These are phyloP conservation scores for Calephelis perditalis DNA, from an alignment of 2,888 invertebrate species.

Conservation along the genomic window DNA sequence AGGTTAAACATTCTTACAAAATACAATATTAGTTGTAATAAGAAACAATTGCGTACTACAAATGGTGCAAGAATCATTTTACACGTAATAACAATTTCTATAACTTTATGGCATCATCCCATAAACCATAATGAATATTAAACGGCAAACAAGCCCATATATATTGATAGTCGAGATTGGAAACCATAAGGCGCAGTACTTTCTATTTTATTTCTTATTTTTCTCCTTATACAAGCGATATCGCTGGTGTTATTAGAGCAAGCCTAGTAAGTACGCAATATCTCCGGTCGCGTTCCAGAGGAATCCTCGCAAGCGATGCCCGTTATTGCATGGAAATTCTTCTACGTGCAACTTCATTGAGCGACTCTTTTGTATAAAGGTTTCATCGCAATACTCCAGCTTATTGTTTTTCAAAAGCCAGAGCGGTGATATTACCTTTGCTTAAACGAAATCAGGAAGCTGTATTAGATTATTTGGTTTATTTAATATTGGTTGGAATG, in stretches of 20 bases:
- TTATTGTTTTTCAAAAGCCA: slow-evolving; percentile 75
- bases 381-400: slow-evolving; percentile 63
- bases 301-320: slow-evolving; percentile 56
- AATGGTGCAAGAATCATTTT: neutral
- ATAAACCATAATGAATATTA: slow-evolving; percentile 37
- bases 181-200: slow-evolving; percentile 59
- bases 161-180: slow-evolving; percentile 56
- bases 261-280: slow-evolving; percentile 75
- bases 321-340: slow-evolving; percentile 77
- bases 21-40: too few species aligned
- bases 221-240: slow-evolving; percentile 66
- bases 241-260: slow-evolving; percentile 70
- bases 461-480: slow-evolving; percentile 39
- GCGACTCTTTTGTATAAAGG: slow-evolving; percentile 69
- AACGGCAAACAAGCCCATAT: slow-evolving; percentile 41
- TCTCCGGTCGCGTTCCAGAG: slow-evolving; percentile 54
- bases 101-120: slow-evolving; percentile 10
- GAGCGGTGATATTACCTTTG: slow-evolving; percentile 60
- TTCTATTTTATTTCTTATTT: slow-evolving; percentile 70
- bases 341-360: slow-evolving; percentile 74
- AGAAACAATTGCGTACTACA: too few species aligned
- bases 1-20: too few species aligned
- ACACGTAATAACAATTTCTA: slow-evolving; percentile 4
- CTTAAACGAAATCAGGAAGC: slow-evolving; percentile 52
- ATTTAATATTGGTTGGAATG: slow-evolving; percentile 50